phyloP scores from a whole-genome alignment of 2,888 invertebrate species.

The Drosophila kambysellisi region DNA sequence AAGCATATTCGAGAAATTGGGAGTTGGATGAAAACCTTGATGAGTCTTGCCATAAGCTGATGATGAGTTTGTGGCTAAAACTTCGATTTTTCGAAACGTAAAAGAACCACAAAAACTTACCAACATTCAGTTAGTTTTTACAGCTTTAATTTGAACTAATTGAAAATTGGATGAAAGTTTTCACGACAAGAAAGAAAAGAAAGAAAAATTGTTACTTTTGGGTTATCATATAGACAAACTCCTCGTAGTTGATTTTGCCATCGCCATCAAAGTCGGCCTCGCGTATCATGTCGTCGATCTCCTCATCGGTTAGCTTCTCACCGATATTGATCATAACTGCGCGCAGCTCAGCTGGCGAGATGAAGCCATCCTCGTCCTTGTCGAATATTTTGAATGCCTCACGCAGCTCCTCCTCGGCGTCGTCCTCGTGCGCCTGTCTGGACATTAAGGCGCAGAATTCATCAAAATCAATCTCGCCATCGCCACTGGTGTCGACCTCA shows the following conservation, averaged over 20 bases:
- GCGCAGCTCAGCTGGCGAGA: slow-evolving; percentile 97
- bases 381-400: slow-evolving; percentile 88
- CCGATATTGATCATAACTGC: slow-evolving; percentile 99
- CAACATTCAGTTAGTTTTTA: not conserved
- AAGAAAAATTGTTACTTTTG: slow-evolving; percentile 90
- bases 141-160: slow-evolving; percentile 47
- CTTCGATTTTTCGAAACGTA: not conserved
- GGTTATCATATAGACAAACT: slow-evolving; percentile 98
- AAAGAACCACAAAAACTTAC: slow-evolving; percentile 9
- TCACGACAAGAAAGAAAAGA: slow-evolving; percentile 56
- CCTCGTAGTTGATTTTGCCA: slow-evolving; percentile 92
- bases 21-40: slow-evolving; percentile 12
- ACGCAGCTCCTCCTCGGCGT: slow-evolving; percentile 98
- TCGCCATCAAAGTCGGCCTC: slow-evolving; percentile 99
- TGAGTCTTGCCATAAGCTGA: slow-evolving; percentile 1
- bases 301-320: slow-evolving; percentile 99
- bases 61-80: slow-evolving; percentile 31
- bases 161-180: not conserved
- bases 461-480: slow-evolving; percentile 98
- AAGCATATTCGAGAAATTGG: slow-evolving; percentile 17
- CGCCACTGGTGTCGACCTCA: slow-evolving; percentile 92
- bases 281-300: slow-evolving; percentile 99
- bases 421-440: slow-evolving; percentile 99
- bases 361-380: slow-evolving; percentile 99
- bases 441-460: slow-evolving; percentile 99